These are phyloP conservation scores for Pachyuromys duprasi DNA, from an alignment of 2,797 vertebrate genomes.

Conservation along the genomic window DNA sequence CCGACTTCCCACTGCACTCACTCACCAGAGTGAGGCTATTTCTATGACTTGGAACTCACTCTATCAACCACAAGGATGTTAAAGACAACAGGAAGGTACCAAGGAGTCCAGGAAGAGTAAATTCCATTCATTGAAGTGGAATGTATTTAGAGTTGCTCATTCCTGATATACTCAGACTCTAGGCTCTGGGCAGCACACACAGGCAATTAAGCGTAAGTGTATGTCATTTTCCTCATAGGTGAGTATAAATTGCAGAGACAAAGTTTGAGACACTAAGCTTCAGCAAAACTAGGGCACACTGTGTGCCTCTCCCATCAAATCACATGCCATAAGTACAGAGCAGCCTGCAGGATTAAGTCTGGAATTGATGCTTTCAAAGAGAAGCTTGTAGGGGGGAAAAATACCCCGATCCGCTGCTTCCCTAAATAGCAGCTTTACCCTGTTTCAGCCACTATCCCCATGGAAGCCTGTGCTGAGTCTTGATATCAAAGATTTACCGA, in stretches of 20 bases:
- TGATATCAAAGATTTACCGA: conserved; percentile 65
- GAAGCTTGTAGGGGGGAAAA: conserved; percentile 50
- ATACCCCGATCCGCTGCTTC: conserved; percentile 22
- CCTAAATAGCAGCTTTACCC: conserved; percentile 2
- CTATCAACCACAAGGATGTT: background rate
- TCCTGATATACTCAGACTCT: conserved; percentile 51
- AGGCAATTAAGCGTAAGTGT: conserved; percentile 68
- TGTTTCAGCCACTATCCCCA: conserved; percentile 6
- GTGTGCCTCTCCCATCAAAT: conserved; percentile 60
- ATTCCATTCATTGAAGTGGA: background rate
- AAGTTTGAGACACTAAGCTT: conserved; percentile 39
- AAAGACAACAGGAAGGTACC: background rate
- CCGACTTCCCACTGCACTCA: background rate
- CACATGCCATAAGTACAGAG: conserved; percentile 30
- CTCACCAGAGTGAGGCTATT: background rate
- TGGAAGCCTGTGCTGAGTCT: background rate
- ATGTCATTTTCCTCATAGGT: conserved; percentile 59
- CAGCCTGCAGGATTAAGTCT: conserved; percentile 51
- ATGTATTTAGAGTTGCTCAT: conserved; percentile 11
- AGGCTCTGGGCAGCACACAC: conserved; percentile 58
- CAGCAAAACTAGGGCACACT: conserved; percentile 60
- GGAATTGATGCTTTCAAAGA: conserved; percentile 69
- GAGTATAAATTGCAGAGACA: conserved; percentile 58
- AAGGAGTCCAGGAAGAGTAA: background rate
- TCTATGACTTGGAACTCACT: background rate